phyloP scores from a whole-genome alignment of 37 sponge, comb jelly and placozoan species.

The Dysidea cf. avara region DNA sequence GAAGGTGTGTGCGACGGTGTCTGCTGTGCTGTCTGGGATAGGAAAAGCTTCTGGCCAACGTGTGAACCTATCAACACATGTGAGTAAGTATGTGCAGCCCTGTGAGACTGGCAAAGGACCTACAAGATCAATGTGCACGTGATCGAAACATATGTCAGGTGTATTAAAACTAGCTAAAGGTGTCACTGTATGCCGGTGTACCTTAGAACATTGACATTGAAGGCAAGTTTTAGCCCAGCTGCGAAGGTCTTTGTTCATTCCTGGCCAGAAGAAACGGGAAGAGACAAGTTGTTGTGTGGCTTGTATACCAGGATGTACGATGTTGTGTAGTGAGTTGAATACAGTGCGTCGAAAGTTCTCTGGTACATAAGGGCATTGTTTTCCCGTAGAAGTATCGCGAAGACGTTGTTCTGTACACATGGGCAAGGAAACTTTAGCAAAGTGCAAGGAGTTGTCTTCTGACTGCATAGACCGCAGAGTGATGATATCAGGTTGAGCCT shows the following conservation, averaged over 20 bases:
- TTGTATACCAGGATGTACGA: conserved; percentile 65
- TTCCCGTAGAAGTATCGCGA: conserved; percentile 13
- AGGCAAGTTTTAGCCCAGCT: conserved; percentile 45
- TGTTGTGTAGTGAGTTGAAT: conserved; percentile 49
- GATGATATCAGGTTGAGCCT: conserved; percentile 35
- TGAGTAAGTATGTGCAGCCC: conserved; percentile 52
- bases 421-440: conserved; percentile 14
- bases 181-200: conserved; percentile 44
- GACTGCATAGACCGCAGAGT: conserved; percentile 31
- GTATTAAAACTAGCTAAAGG: conserved; percentile 29
- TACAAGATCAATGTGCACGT: conserved; percentile 58
- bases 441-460: neutral
- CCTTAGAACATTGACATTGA: conserved; percentile 61
- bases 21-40: conserved; percentile 35
- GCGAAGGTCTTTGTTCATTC: conserved; percentile 51
- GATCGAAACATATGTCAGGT: conserved; percentile 63
- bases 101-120: conserved; percentile 55
- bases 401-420: neutral
- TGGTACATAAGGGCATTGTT: conserved; percentile 19
- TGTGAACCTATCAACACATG: conserved; percentile 52
- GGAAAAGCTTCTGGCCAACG: conserved; percentile 71
- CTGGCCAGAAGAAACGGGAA: conserved; percentile 57
- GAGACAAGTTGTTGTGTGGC: conserved; percentile 68
- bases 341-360: conserved; percentile 46
- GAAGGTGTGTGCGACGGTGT: conserved; percentile 32